These are phyloP conservation scores for Ailuropoda melanoleuca DNA, from an alignment of 2,113 vertebrate species.

Conservation along the genomic window DNA sequence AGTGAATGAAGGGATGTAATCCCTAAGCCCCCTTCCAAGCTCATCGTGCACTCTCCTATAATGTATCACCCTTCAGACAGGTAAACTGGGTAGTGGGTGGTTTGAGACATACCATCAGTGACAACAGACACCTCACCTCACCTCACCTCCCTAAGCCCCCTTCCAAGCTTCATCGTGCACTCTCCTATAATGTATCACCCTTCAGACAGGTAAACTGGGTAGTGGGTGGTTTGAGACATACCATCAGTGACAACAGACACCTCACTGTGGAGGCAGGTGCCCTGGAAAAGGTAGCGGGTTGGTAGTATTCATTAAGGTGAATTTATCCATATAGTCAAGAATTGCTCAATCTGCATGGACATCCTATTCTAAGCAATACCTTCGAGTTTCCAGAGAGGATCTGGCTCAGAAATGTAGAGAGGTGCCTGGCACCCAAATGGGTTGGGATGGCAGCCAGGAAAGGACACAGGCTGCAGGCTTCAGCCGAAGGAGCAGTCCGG, in stretches of 20 bases:
- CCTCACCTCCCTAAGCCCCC: too few relatives aligned
- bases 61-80: background rate
- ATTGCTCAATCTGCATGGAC: background rate
- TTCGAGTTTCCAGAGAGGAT: background rate
- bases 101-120: background rate
- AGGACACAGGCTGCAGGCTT: background rate
- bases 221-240: background rate
- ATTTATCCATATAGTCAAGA: slow-evolving; percentile 1
- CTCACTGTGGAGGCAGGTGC: background rate
- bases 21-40: too few relatives aligned
- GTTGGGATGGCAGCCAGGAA: background rate
- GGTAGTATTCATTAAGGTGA: background rate
- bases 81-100: background rate
- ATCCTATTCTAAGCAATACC: background rate
- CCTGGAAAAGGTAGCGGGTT: background rate
- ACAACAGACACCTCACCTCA: background rate
- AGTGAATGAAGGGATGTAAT: background rate
- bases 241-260: background rate
- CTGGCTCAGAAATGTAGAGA: background rate
- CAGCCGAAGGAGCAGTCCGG: background rate
- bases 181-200: background rate
- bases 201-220: background rate
- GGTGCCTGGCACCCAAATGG: background rate
- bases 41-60: background rate
- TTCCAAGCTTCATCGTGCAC: fast-evolving